phyloP scores from a whole-genome alignment of 2,888 invertebrate genomes.

The Lobophora halterata region DNA sequence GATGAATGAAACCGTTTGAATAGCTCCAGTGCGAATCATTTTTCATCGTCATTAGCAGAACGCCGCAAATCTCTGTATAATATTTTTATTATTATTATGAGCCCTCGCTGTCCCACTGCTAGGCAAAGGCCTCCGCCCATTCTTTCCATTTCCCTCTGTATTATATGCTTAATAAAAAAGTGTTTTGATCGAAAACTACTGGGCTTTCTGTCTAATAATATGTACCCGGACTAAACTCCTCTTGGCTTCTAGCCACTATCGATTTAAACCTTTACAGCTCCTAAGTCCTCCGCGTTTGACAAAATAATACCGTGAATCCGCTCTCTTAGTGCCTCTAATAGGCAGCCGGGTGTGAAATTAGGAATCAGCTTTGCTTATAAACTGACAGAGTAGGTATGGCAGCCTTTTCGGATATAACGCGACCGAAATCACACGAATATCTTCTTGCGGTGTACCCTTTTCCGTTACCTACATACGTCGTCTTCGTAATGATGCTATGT shows the following conservation, averaged over 20 bases:
- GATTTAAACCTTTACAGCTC: constrained; percentile 24
- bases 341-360: constrained; percentile 52
- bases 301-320: constrained; percentile 34
- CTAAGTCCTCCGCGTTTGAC: constrained; percentile 23
- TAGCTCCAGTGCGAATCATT: constrained; percentile 53
- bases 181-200: too few species aligned
- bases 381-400: constrained; percentile 36
- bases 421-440: constrained; percentile 36
- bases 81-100: too few species aligned
- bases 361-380: constrained; percentile 46
- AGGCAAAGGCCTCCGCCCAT: too few species aligned
- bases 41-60: constrained; percentile 51
- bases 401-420: constrained; percentile 41
- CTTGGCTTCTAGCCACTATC: constrained; percentile 23
- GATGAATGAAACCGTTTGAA: constrained; percentile 60
- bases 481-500: too few species aligned
- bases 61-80: too few species aligned
- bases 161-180: too few species aligned
- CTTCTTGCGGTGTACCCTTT: constrained; percentile 9
- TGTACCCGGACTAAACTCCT: constrained; percentile 6
- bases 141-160: too few species aligned
- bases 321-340: constrained; percentile 37
- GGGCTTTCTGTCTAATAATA: constrained; percentile 6
- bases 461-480: too few species aligned
- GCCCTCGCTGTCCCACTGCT: constrained; percentile 23